Conservation (phyloP, 2,888 invertebrate species). For the Diabrotica balteata region DNA sequence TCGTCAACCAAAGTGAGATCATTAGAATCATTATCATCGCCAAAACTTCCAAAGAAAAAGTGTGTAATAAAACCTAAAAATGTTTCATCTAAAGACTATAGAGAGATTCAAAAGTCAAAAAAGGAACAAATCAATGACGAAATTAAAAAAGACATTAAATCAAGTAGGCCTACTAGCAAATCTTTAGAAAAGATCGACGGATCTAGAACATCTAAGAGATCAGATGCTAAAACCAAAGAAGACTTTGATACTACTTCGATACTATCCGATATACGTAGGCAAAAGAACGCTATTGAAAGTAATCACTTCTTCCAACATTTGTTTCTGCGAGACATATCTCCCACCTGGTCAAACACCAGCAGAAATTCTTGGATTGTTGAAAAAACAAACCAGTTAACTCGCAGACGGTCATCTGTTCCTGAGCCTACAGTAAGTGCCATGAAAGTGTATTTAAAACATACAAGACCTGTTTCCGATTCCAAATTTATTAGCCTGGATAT, state of each 20-base stretch:
- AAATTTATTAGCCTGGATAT: slow-evolving; percentile 74
- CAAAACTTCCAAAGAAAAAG: slow-evolving; percentile 38
- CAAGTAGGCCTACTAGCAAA: slow-evolving; percentile 39
- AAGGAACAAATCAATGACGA: slow-evolving; percentile 55
- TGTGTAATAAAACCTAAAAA: slow-evolving; percentile 18
- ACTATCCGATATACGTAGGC: slow-evolving; percentile 64
- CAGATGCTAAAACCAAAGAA: slow-evolving; percentile 42
- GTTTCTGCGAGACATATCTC: slow-evolving; percentile 65
- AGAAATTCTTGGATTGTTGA: slow-evolving; percentile 71
- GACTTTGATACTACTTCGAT: slow-evolving; percentile 38
- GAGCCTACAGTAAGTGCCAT: slow-evolving; percentile 67
- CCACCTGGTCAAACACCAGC: slow-evolving; percentile 55
- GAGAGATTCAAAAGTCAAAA: slow-evolving; percentile 53
- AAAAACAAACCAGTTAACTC: slow-evolving; percentile 73
- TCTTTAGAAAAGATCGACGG: slow-evolving; percentile 46
- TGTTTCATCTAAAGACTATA: slow-evolving; percentile 33
- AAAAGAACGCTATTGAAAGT: slow-evolving; percentile 67
- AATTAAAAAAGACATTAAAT: slow-evolving; percentile 47
- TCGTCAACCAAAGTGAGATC: slow-evolving; percentile 49
- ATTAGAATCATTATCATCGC: slow-evolving; percentile 50
- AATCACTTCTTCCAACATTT: slow-evolving; percentile 77
- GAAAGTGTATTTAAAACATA: slow-evolving; percentile 72
- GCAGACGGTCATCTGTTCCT: slow-evolving; percentile 42
- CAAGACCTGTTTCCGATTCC: slow-evolving; percentile 75
- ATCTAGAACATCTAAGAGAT: slow-evolving; percentile 28